phyloP scores from a whole-genome alignment of 2,888 invertebrate species.

The Brachyopa scutellaris region DNA sequence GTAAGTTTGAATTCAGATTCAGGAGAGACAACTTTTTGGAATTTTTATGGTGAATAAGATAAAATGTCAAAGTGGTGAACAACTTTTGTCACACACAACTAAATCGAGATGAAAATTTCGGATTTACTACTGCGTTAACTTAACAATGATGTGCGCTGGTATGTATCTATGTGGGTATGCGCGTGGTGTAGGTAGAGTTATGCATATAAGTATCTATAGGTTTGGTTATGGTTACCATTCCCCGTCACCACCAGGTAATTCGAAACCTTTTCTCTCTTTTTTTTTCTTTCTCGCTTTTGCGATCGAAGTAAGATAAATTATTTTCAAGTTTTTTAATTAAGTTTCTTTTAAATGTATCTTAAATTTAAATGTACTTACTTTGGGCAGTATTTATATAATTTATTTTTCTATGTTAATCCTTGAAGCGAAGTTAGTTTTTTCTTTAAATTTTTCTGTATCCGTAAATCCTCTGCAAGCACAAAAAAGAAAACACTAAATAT shows the following conservation, averaged over 20 bases:
- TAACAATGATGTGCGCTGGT: conserved; percentile 5
- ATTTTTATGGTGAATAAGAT: conserved; percentile 54
- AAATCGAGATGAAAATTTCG: conserved; percentile 46
- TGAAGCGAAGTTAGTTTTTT: conserved; percentile 20
- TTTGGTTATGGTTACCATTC: conserved; percentile 31
- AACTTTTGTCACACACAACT: conserved; percentile 47
- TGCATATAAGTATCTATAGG: conserved; percentile 35
- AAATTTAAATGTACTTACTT: conserved; percentile 56
- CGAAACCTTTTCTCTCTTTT: conserved; percentile 46
- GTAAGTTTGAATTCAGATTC: not conserved
- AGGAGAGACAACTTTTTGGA: conserved; percentile 25
- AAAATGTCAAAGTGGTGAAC: conserved; percentile 59
- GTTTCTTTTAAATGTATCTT: not conserved
- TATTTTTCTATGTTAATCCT: conserved; percentile 52
- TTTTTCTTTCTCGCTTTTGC: conserved; percentile 45
- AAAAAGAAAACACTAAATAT: conserved; percentile 47
- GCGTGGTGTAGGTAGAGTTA: conserved; percentile 38
- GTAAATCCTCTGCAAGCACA: conserved; percentile 67
- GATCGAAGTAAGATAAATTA: conserved; percentile 50
- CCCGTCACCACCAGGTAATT: conserved; percentile 54
- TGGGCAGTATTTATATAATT: conserved; percentile 24
- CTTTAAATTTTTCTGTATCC: conserved; percentile 51
- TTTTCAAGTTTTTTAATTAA: conserved; percentile 15
- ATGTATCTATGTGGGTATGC: conserved; percentile 15
- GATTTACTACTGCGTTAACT: conserved; percentile 57